phyloP scores from a whole-genome alignment of 2,113 vertebrate species.

The Mormoops blainvillei region DNA sequence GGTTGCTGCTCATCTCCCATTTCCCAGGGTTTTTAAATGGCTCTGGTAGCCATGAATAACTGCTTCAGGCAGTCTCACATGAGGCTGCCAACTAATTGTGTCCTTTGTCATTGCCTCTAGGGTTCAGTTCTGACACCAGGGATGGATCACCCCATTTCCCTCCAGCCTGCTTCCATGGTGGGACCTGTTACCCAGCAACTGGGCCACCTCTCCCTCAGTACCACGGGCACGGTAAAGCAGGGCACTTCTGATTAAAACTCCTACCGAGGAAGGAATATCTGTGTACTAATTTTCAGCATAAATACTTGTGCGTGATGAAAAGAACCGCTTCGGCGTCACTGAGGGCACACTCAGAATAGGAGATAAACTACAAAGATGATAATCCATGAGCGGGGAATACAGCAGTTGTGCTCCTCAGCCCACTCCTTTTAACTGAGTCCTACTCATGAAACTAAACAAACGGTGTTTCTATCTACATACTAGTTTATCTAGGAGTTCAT shows the following conservation, averaged over 20 bases:
- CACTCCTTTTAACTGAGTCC: not conserved
- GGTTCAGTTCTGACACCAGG: constrained; percentile 88
- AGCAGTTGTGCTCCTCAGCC: not conserved
- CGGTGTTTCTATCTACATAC: not conserved
- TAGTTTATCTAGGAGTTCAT: not conserved
- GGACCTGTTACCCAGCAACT: constrained; percentile 91
- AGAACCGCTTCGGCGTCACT: not conserved
- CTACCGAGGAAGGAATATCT: not conserved
- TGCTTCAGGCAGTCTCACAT: not conserved
- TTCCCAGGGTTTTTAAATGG: not conserved
- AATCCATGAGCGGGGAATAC: not conserved
- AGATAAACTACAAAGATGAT: not conserved
- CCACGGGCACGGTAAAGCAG: constrained; percentile 84
- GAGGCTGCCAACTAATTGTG: not conserved
- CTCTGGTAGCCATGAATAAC: not conserved
- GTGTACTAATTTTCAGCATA: not conserved
- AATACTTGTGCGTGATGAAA: too few species aligned
- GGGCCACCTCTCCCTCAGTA: constrained; percentile 90
- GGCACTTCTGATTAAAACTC: not conserved
- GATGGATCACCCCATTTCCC: constrained; percentile 91
- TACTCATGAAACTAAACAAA: not conserved
- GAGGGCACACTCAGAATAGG: not conserved
- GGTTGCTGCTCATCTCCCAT: not conserved
- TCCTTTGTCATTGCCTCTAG: constrained; percentile 67
- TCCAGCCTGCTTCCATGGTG: constrained; percentile 91